These are phyloP conservation scores for Lepidurus packardi DNA, from an alignment of 1,140 invertebrate species.

Conservation along the genomic window DNA sequence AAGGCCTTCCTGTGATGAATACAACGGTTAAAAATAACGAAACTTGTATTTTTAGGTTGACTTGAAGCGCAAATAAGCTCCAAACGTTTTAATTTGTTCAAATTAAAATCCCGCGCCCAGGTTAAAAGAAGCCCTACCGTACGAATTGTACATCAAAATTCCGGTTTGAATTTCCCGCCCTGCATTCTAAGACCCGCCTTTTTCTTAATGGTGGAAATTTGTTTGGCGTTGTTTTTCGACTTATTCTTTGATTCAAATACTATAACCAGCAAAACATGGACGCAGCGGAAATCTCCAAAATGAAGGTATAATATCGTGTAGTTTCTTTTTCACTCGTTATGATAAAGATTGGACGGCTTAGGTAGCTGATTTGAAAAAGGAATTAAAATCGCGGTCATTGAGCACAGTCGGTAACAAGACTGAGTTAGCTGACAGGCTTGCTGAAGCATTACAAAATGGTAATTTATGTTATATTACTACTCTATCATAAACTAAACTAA, in stretches of 20 bases:
- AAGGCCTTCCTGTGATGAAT: slow-evolving; percentile 11
- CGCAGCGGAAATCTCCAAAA: not conserved
- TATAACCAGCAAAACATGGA: not conserved
- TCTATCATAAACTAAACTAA: slow-evolving; percentile 21
- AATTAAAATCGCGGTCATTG: slow-evolving; percentile 41
- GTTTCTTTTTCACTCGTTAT: not conserved
- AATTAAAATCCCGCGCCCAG: too few species aligned
- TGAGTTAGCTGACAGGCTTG: slow-evolving; percentile 40
- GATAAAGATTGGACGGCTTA: slow-evolving; percentile 27
- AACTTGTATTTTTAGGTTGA: not conserved
- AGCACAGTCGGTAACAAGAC: slow-evolving; percentile 40
- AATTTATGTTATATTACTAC: not conserved
- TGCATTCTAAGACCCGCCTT: not conserved
- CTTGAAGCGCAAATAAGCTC: too few species aligned
- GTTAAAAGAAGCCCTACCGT: not conserved
- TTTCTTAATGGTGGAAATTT: not conserved
- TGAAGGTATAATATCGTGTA: not conserved
- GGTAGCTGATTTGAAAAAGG: slow-evolving; percentile 43
- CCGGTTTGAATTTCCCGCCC: not conserved
- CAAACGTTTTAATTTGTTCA: too few species aligned
- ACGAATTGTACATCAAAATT: not conserved
- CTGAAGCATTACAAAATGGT: slow-evolving; percentile 33
- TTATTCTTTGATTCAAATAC: not conserved
- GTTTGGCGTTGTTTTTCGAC: not conserved
- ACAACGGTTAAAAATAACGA: not conserved